Evolutionary conservation across 2,888 invertebrate genomes (phyloP).

Genomic region (Ochropleura leucogaster): DNA sequence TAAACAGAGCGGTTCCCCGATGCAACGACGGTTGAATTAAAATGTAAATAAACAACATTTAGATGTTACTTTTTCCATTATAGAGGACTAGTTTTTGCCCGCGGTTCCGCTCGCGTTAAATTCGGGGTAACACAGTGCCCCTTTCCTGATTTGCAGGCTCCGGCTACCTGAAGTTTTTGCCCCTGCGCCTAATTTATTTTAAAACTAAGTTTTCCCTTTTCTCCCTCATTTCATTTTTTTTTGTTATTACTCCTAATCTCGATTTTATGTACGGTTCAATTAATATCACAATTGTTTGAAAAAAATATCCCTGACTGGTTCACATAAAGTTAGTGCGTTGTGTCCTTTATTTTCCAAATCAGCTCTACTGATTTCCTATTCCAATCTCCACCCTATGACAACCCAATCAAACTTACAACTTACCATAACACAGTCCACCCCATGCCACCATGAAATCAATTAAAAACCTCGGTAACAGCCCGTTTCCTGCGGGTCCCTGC

Average conservation of each 20-base stretch:
- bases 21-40: too few relatives aligned
- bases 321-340: not conserved
- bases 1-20: too few relatives aligned
- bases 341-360: not conserved
- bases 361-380: not conserved
- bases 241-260: not conserved
- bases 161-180: too few relatives aligned
- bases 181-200: too few relatives aligned
- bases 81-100: too few relatives aligned
- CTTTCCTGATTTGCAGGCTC: too few relatives aligned
- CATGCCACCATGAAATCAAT: constrained; percentile 57
- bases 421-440: constrained; percentile 28
- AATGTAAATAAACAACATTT: too few relatives aligned
- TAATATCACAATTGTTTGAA: not conserved
- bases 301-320: not conserved
- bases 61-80: too few relatives aligned
- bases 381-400: constrained; percentile 17
- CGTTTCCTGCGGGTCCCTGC: not conserved
- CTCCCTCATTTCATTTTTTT: not conserved
- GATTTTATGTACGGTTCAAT: not conserved
- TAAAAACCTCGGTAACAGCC: constrained; percentile 42
- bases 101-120: too few relatives aligned
- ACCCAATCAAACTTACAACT: constrained; percentile 32
- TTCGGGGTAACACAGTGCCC: too few relatives aligned
- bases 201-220: too few relatives aligned